Conservation (phyloP, 2,888 invertebrate genomes). For the Beris chalybata region DNA sequence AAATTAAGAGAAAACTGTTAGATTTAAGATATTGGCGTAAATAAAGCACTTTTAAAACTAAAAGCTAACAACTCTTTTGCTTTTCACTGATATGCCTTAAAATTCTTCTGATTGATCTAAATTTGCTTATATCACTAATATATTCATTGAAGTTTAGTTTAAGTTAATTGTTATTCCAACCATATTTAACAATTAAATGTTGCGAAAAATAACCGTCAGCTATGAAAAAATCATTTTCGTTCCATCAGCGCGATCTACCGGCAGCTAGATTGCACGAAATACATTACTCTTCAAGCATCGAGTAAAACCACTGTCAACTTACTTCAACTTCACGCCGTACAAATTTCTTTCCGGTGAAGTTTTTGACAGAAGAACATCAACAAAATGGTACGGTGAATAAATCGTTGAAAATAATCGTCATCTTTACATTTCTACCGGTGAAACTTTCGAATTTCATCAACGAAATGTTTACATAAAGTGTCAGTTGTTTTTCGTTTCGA, state of each 20-base stretch:
- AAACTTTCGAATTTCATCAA: slow-evolving; percentile 25
- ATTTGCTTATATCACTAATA: too few relatives aligned
- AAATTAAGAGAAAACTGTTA: too few relatives aligned
- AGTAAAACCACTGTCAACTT: too few relatives aligned
- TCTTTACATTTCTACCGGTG: slow-evolving; percentile 38
- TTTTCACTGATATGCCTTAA: too few relatives aligned
- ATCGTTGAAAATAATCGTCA: slow-evolving; percentile 46
- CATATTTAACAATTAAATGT: too few relatives aligned
- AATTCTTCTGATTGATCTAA: too few relatives aligned
- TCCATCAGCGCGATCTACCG: background rate
- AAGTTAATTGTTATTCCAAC: too few relatives aligned
- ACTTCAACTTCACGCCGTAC: slow-evolving; percentile 15
- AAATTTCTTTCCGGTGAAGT: slow-evolving; percentile 54
- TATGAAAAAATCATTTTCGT: background rate
- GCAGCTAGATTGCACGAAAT: background rate
- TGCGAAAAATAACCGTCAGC: too few relatives aligned
- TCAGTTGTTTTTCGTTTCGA: background rate
- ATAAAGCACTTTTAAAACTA: too few relatives aligned
- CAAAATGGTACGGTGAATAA: slow-evolving; percentile 53
- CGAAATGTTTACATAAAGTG: background rate
- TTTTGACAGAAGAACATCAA: slow-evolving; percentile 55
- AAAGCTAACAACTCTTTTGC: too few relatives aligned
- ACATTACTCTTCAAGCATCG: background rate
- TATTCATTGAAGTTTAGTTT: too few relatives aligned
- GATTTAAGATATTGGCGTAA: too few relatives aligned